phyloP scores from a whole-genome alignment of 2,888 invertebrate genomes.

The Tiliacea citrago region DNA sequence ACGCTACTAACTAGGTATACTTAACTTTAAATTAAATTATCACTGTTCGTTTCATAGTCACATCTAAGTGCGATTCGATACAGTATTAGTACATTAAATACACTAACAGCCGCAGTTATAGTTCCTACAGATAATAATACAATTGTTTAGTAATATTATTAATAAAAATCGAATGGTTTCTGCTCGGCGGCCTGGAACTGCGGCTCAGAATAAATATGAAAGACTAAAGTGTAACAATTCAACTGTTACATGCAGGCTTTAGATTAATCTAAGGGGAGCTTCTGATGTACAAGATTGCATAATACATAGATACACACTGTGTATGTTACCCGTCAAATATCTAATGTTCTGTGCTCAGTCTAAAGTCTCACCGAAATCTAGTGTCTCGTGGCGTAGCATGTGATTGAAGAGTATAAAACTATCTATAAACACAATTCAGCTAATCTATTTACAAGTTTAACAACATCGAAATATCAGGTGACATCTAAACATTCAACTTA shows the following conservation, averaged over 20 bases:
- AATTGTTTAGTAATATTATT: slow-evolving; percentile 60
- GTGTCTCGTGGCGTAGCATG: slow-evolving; percentile 61
- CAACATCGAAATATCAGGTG: slow-evolving; percentile 75
- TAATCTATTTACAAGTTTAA: slow-evolving; percentile 80
- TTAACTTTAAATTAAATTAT: slow-evolving; percentile 83
- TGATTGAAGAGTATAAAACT: slow-evolving; percentile 63
- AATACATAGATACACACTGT: slow-evolving; percentile 58
- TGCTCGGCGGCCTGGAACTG: slow-evolving; percentile 60
- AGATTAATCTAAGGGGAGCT: slow-evolving; percentile 61
- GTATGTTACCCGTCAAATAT: slow-evolving; percentile 69
- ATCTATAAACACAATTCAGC: slow-evolving; percentile 71
- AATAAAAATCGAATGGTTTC: slow-evolving; percentile 54
- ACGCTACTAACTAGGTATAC: slow-evolving; percentile 79
- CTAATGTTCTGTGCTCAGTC: slow-evolving; percentile 76
- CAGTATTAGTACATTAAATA: slow-evolving; percentile 69
- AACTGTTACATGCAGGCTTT: slow-evolving; percentile 52
- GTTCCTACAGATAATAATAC: slow-evolving; percentile 66
- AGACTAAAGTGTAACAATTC: slow-evolving; percentile 66
- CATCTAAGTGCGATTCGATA: slow-evolving; percentile 74
- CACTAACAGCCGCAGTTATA: slow-evolving; percentile 67
- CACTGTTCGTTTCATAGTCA: slow-evolving; percentile 77
- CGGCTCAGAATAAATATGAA: slow-evolving; percentile 72
- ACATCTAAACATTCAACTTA: slow-evolving; percentile 72
- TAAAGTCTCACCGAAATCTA: slow-evolving; percentile 76
- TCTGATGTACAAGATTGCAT: slow-evolving; percentile 64